Percentiles rank a stretch among this genome's conserved stretches.
These are phyloP conservation scores for Illadopsis cleaveri DNA, from an alignment of 2,113 vertebrate genomes.

Conservation along the genomic window DNA sequence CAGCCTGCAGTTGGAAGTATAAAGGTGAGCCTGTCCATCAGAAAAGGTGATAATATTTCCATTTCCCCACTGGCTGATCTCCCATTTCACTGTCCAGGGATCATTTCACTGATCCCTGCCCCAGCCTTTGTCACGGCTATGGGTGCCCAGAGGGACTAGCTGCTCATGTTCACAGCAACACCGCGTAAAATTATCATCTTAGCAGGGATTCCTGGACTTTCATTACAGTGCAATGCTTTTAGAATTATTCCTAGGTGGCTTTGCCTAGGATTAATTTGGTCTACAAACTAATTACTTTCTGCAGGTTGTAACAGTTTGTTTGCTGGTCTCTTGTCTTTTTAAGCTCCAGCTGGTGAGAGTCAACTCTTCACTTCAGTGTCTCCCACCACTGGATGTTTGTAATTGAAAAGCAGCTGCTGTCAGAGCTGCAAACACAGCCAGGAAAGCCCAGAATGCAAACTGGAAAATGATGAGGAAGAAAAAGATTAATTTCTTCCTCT, in stretches of 20 bases:
- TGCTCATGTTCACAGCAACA: neutral
- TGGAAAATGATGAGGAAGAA: neutral
- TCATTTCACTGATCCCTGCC: neutral
- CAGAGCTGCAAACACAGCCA: conserved; percentile 2
- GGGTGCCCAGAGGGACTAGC: neutral
- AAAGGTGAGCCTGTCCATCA: neutral
- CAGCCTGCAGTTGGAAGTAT: neutral
- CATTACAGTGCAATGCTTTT: neutral
- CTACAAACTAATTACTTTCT: neutral
- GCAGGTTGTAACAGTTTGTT: neutral
- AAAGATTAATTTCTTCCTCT: conserved; percentile 23
- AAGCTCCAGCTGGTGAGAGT: neutral
- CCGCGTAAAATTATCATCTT: accelerated
- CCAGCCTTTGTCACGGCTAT: accelerated
- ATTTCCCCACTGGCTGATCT: neutral
- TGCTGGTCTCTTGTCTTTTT: neutral
- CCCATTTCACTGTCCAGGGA: neutral
- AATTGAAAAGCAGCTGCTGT: neutral
- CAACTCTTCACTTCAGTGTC: neutral
- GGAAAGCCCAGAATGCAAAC: neutral
- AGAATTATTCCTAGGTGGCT: neutral
- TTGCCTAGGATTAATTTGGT: neutral
- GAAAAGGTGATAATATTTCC: neutral
- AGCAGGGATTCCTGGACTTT: neutral
- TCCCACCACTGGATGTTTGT: neutral